These are phyloP conservation scores for Myoxocephalus aenaeus DNA, from an alignment of 2,797 vertebrate species.

Conservation along the genomic window DNA sequence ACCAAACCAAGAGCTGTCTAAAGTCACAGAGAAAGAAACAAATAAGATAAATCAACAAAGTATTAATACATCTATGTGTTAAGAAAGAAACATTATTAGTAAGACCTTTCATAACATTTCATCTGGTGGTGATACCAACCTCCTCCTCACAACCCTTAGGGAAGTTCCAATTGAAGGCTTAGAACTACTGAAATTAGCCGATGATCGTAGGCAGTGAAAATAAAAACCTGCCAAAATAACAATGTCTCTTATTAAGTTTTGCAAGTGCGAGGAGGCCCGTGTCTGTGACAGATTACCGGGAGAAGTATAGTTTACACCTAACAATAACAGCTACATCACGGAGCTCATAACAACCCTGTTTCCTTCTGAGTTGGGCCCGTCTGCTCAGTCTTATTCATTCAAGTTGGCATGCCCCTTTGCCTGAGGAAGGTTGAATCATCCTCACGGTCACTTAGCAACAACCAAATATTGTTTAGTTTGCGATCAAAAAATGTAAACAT, in stretches of 20 bases:
- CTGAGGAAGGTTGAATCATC: constrained; percentile 77
- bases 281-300: constrained; percentile 57
- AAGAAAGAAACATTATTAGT: constrained; percentile 6
- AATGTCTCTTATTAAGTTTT: constrained; percentile 30
- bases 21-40: neutral
- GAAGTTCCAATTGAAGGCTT: constrained; percentile 40
- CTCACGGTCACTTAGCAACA: constrained; percentile 82
- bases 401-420: constrained; percentile 71
- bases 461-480: constrained; percentile 81
- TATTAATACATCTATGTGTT: neutral
- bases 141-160: constrained; percentile 26
- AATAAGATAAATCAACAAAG: neutral
- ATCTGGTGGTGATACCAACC: constrained; percentile 34
- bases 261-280: constrained; percentile 22
- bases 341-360: constrained; percentile 75
- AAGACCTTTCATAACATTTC: constrained; percentile 19
- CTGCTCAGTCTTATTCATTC: constrained; percentile 78
- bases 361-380: constrained; percentile 65
- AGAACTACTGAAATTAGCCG: constrained; percentile 38
- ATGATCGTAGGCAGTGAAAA: constrained; percentile 26
- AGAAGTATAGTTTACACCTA: constrained; percentile 70
- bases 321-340: constrained; percentile 75
- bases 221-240: constrained; percentile 11
- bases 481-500: constrained; percentile 64
- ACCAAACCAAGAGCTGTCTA: neutral